Base-by-base conservation (phyloP, 2,797 vertebrate species). In the Pangasius larnaudii region DNA sequence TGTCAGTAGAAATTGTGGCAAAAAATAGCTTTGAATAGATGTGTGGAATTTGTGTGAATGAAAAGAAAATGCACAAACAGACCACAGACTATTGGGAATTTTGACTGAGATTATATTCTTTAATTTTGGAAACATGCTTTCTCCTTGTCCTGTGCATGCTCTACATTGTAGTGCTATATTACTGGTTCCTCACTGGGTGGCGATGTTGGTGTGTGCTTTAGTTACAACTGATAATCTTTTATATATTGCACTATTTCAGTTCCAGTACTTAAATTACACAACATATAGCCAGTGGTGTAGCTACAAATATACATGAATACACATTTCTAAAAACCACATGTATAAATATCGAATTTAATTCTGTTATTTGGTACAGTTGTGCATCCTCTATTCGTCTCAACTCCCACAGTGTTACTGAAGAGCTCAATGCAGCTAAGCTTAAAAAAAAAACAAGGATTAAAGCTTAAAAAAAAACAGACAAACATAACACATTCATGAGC, bases 121-220 rank as follows among this genome's bases (percentile, higher is more conserved):
- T 42, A 42, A 4, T 72, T 22, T 42, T 69, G 65, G 14, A 69
- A 18, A 16, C 24, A 36, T 72, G 71, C 39, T 46, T 74, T 74
- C 71, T 46, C 10, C 39, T 46, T 46, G 39, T 74, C 6, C 8
- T 5, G 39, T 18, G 24, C n/a, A 13, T 56, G 51, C 0, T 1
- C 3, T 36, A 1, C 27, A 65, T 0, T 78, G 4, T 42, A 19
- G 5, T 78, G 77, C 51, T 11, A n/a, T 84, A 36, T 89, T 53
- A 42, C 65, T 18, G 10, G 33, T 71, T n/a, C 18, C 0, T 71
- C 90, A 89, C 89, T 56, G 42, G 88, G 80, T 30, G 88, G 90
- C 86, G 74, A 51, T 90, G 69, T 89, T 89, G 53, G 9, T 33
- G 53, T 56, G 24, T 69, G 8, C 19, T 69, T 84, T 27, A 74